These are phyloP conservation scores for Troides helena DNA, from an alignment of 2,888 invertebrate species.

Conservation along the genomic window DNA sequence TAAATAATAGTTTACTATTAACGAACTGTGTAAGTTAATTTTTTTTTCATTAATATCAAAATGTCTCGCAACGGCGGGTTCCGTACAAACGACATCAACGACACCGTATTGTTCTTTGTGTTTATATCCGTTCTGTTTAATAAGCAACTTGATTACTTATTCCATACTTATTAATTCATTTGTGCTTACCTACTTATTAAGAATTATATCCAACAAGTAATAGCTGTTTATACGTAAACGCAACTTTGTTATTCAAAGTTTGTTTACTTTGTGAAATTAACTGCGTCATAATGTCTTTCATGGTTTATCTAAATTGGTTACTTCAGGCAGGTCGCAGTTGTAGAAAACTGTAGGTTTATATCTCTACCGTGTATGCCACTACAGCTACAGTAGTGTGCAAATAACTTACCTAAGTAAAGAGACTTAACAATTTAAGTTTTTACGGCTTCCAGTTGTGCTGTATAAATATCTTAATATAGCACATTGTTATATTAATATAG, in stretches of 20 bases:
- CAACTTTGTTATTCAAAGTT: slow-evolving; percentile 2
- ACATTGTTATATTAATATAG: too few relatives aligned
- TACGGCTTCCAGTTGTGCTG: too few relatives aligned
- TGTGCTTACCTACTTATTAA: slow-evolving; percentile 5
- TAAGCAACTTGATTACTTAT: slow-evolving; percentile 19
- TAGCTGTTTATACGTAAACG: slow-evolving; percentile 1
- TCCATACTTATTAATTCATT: slow-evolving; percentile 22
- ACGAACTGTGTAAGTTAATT: neutral
- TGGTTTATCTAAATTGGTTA: too few relatives aligned
- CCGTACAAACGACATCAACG: slow-evolving; percentile 62
- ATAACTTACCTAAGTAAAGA: too few relatives aligned
- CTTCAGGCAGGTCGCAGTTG: too few relatives aligned
- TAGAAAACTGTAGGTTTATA: too few relatives aligned
- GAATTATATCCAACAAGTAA: neutral
- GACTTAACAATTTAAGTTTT: too few relatives aligned
- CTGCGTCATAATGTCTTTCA: neutral
- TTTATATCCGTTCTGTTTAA: slow-evolving; percentile 22
- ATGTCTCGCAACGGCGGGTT: slow-evolving; percentile 7
- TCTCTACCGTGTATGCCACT: too few relatives aligned
- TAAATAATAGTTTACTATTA: neutral
- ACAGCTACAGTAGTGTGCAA: too few relatives aligned
- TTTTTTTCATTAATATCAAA: neutral
- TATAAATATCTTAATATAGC: too few relatives aligned
- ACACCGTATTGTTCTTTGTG: slow-evolving; percentile 10
- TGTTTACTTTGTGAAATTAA: neutral